Evolutionary conservation across 2,888 invertebrate genomes (phyloP), one percentile per base, ranked within the genome.

Genomic region (Ryuthela nishihirai): DNA sequence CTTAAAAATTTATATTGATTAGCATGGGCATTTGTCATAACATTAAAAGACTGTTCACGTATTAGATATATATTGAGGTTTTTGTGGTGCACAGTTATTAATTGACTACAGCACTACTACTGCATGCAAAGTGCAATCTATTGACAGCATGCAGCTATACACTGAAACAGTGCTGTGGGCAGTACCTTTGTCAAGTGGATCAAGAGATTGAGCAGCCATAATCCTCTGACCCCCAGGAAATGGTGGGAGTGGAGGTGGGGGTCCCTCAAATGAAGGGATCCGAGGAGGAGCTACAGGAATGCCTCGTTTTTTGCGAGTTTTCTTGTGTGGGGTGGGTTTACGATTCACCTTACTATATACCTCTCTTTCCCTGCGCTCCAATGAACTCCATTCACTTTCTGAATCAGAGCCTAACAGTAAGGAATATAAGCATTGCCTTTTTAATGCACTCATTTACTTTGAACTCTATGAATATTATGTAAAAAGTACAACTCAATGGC

Each of bases 231-330:
- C 65, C 50, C 56, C 65, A 60, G 53, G 59, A 50, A 54, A 62
- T 53, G 64, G 58, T 47, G 61, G 65, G 47, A 65, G 64, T 53
- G 62, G 55, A 44, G 68, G 67, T 48, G 68, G 67, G 40, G 83
- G 83, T 66, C 62, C 64, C 47, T 66, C 67, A 50, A 87, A 77
- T 52, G 84, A 82, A 5, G 85, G 85, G 49, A 88, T 87, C 62
- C 88, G 79, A 0, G 91, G 90, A 47, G 88, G 88, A 67, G 90
- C 87, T 24, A 90, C 90, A 1, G 90, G 87, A 70, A 91, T 85
- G 15, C 84, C 83, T n/a, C 82, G 81, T 64, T 84, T 81, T 77
- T 85, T 85, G 62, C 84, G 81, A 67, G 82, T 82, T 71, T 85
- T 80, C 72, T 86, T 87, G 71, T 85, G 84, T 17, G 84, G 80